A percentile compares a stretch with the other conserved stretches of the same genome.
Evolutionary conservation across 1,140 invertebrate species (phyloP).

Genomic region (Pseudomyrmex pallidus): DNA sequence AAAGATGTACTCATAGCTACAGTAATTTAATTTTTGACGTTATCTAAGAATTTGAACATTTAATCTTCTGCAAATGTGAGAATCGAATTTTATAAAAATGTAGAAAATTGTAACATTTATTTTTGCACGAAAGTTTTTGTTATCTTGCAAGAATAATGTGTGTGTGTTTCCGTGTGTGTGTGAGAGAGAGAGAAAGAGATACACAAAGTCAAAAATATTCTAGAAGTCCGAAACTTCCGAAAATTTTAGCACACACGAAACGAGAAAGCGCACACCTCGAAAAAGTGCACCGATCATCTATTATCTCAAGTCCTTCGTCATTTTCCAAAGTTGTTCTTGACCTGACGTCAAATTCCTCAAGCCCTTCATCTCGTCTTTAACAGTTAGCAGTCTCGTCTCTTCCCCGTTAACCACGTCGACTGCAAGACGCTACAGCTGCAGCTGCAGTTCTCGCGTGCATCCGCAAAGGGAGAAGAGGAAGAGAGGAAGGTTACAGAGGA

Average conservation of each 20-base stretch:
- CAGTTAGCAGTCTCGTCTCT: conserved; percentile 30
- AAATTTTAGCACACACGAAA: not conserved
- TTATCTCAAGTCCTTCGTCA: conserved; percentile 34
- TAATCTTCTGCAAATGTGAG: not conserved
- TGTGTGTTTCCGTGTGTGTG: too few species aligned
- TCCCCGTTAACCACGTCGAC: conserved; percentile 36
- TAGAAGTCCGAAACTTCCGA: not conserved
- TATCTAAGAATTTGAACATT: not conserved
- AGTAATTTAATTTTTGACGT: not conserved
- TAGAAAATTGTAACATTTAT: not conserved
- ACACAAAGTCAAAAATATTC: not conserved
- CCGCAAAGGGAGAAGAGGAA: conserved; percentile 28
- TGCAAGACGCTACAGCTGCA: conserved; percentile 63
- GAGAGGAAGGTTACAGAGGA: conserved; percentile 35
- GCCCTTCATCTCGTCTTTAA: conserved; percentile 32
- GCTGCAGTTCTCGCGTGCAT: conserved; percentile 67
- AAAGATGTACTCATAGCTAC: conserved; percentile 9
- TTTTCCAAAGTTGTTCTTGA: conserved; percentile 28
- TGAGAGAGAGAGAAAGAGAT: not conserved
- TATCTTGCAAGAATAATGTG: too few species aligned
- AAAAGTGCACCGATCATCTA: conserved; percentile 7
- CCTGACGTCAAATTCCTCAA: conserved; percentile 44
- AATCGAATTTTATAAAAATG: not conserved
- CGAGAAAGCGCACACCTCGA: not conserved
- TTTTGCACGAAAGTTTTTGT: too few species aligned